Evolutionary conservation across 1,140 invertebrate genomes (phyloP), one percentile per base, ranked within the genome.

Genomic region (Chlorops oryzae): DNA sequence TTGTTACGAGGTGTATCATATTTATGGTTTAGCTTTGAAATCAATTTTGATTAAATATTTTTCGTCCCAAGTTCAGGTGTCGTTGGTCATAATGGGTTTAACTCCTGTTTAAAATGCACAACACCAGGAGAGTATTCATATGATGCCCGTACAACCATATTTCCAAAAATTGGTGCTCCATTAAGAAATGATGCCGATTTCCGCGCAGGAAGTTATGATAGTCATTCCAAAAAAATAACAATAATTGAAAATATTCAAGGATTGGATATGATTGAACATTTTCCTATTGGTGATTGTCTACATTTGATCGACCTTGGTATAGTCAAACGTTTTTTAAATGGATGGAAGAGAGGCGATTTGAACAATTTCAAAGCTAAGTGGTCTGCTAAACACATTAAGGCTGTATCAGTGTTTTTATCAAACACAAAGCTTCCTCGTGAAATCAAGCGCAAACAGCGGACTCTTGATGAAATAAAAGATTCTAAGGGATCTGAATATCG

Each of bases 221-320:
- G 6, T n/a, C 59, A 61, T 40, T 57, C 59, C 46, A 62, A 60
- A 40, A 4, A 13, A n/a, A 32, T 58, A 38, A 48, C 58, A 10
- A 53, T 58, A 18, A 47, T 63, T 37, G 18, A 39, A 32, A 17
- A 41, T 18, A 35, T 58, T 1, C 44, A 38, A 7, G 55, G n/a
- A n/a, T n/a, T 62, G 12, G 44, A 64, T 45, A 60, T 64, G 58
- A 28, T 64, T 9, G 42, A 59, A 42, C 49, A 50, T 40, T 62
- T 61, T 56, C 55, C 55, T 17, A 53, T 59, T 3, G 49, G 18
- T n/a, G 61, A 63, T 54, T 50, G 49, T 15, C 25, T 60, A 15
- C 57, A 63, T 47, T 47, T 61, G 23, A 52, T 63, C 10, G 51
- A 63, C 34, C 46, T 58, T 15, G 59, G 61, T 18, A 45, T 63